Conservation (phyloP, 2,113 vertebrate species). For the Thermophis baileyi region DNA sequence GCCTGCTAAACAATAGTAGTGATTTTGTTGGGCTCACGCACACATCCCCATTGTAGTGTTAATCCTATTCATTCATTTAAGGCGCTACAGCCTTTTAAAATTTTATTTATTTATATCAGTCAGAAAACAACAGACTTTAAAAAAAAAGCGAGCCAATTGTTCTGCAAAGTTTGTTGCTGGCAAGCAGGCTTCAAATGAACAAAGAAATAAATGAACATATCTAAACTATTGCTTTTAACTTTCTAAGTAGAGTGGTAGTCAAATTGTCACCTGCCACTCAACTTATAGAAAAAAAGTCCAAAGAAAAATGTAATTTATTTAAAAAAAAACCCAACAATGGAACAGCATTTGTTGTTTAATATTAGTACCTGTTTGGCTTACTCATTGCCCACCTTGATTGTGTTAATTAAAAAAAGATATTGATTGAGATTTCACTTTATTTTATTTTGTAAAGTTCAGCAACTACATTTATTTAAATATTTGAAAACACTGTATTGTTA, state of each 20-base stretch:
- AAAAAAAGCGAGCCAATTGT: neutral
- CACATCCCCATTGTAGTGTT: neutral
- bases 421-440: neutral
- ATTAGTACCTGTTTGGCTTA: neutral
- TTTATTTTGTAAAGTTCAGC: neutral
- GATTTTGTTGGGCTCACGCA: neutral
- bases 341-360: neutral
- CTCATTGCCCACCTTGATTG: neutral
- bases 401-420: neutral
- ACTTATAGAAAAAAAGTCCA: neutral
- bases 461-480: neutral
- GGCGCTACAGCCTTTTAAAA: neutral
- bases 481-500: neutral
- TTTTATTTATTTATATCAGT: neutral
- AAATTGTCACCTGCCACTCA: neutral
- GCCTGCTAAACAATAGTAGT: neutral
- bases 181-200: neutral
- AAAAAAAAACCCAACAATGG: neutral
- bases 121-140: neutral
- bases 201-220: neutral
- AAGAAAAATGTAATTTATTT: neutral
- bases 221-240: neutral
- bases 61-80: neutral
- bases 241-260: neutral
- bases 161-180: neutral